Evolutionary conservation across 2,888 invertebrate genomes (phyloP).

Genomic region (Megastigmus dorsalis): DNA sequence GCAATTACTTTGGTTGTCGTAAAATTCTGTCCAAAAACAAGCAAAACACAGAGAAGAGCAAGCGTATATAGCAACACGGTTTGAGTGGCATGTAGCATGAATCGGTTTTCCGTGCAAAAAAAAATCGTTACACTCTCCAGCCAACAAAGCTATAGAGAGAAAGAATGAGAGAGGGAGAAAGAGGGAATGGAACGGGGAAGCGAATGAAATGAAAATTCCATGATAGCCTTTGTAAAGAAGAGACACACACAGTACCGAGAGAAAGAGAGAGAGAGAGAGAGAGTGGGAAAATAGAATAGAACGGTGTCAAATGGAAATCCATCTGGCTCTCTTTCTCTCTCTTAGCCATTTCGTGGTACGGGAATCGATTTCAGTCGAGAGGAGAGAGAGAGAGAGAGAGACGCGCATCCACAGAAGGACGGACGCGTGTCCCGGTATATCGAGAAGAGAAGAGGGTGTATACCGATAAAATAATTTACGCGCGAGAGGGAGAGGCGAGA

Average conservation of each 20-base stretch:
- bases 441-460: too few relatives aligned
- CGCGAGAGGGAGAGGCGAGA: constrained; percentile 14
- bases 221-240: constrained; percentile 10
- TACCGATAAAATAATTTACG: constrained; percentile 36
- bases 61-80: background rate
- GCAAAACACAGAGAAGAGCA: background rate
- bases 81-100: constrained; percentile 12
- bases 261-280: background rate
- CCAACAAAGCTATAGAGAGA: constrained; percentile 26
- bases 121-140: background rate
- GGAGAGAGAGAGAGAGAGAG: background rate
- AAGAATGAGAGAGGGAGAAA: too few relatives aligned
- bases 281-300: constrained; percentile 5
- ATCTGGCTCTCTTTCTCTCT: background rate
- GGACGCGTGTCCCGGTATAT: constrained; percentile 34
- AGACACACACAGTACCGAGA: background rate
- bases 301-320: constrained; percentile 41
- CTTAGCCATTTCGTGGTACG: too few relatives aligned
- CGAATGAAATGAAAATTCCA: constrained; percentile 46
- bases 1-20: too few relatives aligned
- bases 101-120: background rate
- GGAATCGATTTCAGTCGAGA: background rate
- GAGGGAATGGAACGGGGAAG: background rate
- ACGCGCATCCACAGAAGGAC: background rate
- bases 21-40: background rate